Evolutionary conservation across 2,888 invertebrate species (phyloP).

Genomic region (Mythimna albipuncta): DNA sequence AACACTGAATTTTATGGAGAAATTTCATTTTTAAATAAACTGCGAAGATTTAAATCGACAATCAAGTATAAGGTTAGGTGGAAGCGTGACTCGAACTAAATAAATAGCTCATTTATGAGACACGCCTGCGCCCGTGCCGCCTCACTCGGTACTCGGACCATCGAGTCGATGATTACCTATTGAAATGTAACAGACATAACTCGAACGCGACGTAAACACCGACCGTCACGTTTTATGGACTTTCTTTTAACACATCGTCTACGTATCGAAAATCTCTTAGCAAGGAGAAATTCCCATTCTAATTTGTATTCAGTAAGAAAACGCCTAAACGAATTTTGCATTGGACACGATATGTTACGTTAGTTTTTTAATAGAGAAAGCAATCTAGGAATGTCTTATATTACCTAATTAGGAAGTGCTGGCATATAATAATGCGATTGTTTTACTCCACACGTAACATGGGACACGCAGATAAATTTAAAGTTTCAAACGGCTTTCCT

Average conservation of each 20-base stretch:
- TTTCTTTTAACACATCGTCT: slow-evolving; percentile 83
- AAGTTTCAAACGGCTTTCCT: slow-evolving; percentile 55
- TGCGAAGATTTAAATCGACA: background rate
- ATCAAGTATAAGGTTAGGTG: slow-evolving; percentile 4
- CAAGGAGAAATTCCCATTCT: slow-evolving; percentile 84
- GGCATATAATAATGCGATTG: slow-evolving; percentile 52
- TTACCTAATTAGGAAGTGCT: slow-evolving; percentile 71
- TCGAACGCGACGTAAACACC: slow-evolving; percentile 67
- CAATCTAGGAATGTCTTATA: slow-evolving; percentile 67
- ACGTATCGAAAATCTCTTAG: slow-evolving; percentile 80
- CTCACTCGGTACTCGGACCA: slow-evolving; percentile 2
- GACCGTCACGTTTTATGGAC: slow-evolving; percentile 71
- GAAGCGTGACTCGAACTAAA: background rate
- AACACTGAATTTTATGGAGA: slow-evolving; percentile 14
- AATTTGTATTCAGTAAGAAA: slow-evolving; percentile 84
- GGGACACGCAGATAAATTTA: slow-evolving; percentile 38
- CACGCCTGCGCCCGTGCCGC: slow-evolving; percentile 14
- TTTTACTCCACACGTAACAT: slow-evolving; percentile 48
- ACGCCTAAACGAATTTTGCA: slow-evolving; percentile 77
- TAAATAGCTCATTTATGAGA: slow-evolving; percentile 25
- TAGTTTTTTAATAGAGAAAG: slow-evolving; percentile 73
- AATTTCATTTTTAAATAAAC: background rate
- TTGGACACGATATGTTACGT: slow-evolving; percentile 76
- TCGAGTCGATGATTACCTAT: slow-evolving; percentile 57
- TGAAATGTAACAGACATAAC: slow-evolving; percentile 66